A percentile compares a stretch with the other conserved stretches of the same genome.
Conservation (phyloP, 2,888 invertebrate genomes). For the Darwinula stevensoni region DNA sequence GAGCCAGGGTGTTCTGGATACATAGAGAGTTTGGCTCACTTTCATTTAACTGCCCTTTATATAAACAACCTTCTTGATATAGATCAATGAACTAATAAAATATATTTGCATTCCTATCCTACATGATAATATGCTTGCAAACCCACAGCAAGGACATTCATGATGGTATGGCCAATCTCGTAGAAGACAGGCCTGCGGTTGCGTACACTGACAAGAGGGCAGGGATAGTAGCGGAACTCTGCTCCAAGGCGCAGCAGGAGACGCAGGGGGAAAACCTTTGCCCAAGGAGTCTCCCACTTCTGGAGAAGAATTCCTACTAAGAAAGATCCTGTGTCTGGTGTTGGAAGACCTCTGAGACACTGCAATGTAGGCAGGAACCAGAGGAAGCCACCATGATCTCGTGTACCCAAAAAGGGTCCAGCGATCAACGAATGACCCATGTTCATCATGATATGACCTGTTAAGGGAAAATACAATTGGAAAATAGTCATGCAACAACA, state of each 20-base stretch:
- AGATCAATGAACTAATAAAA: slow-evolving; percentile 4
- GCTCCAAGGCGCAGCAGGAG: slow-evolving; percentile 47
- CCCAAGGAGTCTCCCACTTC: slow-evolving; percentile 52
- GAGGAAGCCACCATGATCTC: slow-evolving; percentile 50
- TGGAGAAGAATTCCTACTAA: slow-evolving; percentile 47
- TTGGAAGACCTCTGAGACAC: slow-evolving; percentile 38
- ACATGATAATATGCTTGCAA: too few species aligned
- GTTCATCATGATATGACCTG: slow-evolving; percentile 36
- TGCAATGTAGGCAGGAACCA: slow-evolving; percentile 48
- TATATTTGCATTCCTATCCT: too few species aligned
- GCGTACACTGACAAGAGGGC: slow-evolving; percentile 43
- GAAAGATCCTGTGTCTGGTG: slow-evolving; percentile 29
- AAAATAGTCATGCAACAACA: too few species aligned
- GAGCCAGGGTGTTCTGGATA: too few species aligned
- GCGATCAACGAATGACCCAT: slow-evolving; percentile 33
- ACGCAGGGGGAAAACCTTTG: slow-evolving; percentile 34
- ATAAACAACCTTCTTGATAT: too few species aligned
- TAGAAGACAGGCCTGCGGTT: slow-evolving; percentile 46
- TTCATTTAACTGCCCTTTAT: too few species aligned
- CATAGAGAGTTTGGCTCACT: too few species aligned
- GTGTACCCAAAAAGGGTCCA: slow-evolving; percentile 25
- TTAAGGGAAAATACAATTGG: too few species aligned
- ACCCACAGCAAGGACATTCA: slow-evolving; percentile 56
- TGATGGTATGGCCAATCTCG: slow-evolving; percentile 61
- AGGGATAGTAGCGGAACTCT: slow-evolving; percentile 57